phyloP scores from a whole-genome alignment of 1,140 invertebrate genomes.

The Pseudobourletiella spinata region DNA sequence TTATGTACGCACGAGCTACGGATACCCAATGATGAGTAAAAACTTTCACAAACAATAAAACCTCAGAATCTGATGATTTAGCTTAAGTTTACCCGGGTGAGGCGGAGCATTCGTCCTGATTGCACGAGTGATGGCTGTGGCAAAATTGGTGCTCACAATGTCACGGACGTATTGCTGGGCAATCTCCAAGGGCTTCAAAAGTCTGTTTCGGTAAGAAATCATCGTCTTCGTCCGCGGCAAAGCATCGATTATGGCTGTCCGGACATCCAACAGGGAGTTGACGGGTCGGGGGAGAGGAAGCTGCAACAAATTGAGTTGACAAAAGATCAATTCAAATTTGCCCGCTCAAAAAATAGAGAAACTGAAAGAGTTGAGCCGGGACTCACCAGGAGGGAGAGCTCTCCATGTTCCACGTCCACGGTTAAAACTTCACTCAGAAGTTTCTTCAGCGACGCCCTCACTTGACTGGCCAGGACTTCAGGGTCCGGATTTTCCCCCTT shows the following conservation, averaged over 20 bases:
- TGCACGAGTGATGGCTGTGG: background rate
- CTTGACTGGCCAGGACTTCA: background rate
- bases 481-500: background rate
- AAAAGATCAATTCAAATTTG: background rate
- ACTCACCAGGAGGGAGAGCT: conserved; percentile 21
- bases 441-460: conserved; percentile 41
- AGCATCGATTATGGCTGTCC: background rate
- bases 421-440: conserved; percentile 17
- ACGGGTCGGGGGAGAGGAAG: conserved; percentile 24
- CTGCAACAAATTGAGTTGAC: conserved; percentile 15
- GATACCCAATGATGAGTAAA: background rate
- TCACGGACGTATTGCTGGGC: background rate
- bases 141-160: background rate
- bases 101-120: background rate
- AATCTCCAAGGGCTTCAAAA: background rate
- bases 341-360: background rate
- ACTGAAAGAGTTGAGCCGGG: background rate
- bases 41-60: too few species aligned
- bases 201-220: background rate
- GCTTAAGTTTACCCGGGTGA: background rate
- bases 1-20: background rate
- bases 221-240: background rate
- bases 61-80: background rate
- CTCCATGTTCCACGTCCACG: conserved; percentile 19
- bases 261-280: conserved; percentile 22